Conservation (phyloP, 2,888 invertebrate species). For the Rotaria sp. region DNA sequence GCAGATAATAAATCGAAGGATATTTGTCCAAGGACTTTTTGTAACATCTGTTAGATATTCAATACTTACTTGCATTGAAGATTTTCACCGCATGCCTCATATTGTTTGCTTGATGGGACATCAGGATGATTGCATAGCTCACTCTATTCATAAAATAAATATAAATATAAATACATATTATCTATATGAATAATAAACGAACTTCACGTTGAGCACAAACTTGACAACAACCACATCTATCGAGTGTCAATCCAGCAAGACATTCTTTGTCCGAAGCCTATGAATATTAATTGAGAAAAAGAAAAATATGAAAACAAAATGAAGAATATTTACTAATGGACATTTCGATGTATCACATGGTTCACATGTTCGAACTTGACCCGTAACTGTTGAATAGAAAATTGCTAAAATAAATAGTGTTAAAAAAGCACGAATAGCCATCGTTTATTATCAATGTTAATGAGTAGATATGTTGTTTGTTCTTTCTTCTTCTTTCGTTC, state of each 20-base stretch:
- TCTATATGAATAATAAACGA: not conserved
- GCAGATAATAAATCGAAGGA: too few species aligned
- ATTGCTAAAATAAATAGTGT: not conserved
- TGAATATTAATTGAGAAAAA: not conserved
- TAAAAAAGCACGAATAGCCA: not conserved
- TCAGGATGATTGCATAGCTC: constrained; percentile 9
- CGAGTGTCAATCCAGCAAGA: constrained; percentile 11
- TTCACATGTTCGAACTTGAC: not conserved
- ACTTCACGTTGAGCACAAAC: constrained; percentile 26
- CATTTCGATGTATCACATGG: constrained; percentile 3
- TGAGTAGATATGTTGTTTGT: not conserved
- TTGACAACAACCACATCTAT: constrained; percentile 27
- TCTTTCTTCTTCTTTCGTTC: not conserved
- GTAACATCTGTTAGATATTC: too few species aligned
- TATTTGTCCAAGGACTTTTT: too few species aligned
- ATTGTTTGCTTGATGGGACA: not conserved
- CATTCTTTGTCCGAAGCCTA: constrained; percentile 24
- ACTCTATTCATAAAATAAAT: not conserved
- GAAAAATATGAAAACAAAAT: not conserved
- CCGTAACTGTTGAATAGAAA: not conserved
- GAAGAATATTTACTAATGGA: not conserved
- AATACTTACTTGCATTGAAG: constrained; percentile 19
- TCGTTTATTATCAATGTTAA: not conserved
- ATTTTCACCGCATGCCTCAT: constrained; percentile 19
- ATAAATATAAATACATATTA: not conserved